Base-by-base conservation (phyloP, 2,888 invertebrate genomes). In the Euzophera pinguis region DNA sequence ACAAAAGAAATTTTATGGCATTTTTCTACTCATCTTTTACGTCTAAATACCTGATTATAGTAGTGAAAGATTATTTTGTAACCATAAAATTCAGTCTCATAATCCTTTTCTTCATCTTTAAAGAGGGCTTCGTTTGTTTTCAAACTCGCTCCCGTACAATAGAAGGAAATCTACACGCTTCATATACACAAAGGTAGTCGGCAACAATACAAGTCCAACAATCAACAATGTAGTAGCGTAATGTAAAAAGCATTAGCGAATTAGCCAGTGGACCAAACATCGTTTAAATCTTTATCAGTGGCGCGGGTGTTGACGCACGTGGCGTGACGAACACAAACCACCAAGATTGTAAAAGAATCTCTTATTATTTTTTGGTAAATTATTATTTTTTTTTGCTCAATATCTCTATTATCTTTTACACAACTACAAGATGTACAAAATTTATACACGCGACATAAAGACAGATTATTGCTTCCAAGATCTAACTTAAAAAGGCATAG, bases 221-320 rank as follows among this genome's bases (percentile, higher is more conserved):
- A 12, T 27, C 10, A 7, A 12, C 12, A 29, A 8, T 29, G 13
- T 29, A n/a, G n/a, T n/a, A 43, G 27, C 12, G 12, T 27, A 32
- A 32, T 32, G 32, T 32, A 45, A 45, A 45, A 45, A 32, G 32
- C 13, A 45, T 45, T 16, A 43, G 45, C 34, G 32, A n/a, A 34
- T 45, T 45, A 41, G 41, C 9, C 7, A 16, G 16, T 16, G 1
- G 14, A 45, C 43, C 14, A 43, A 43, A 43, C 29, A 43, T 43
- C 13, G 38, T 38, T 38, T 12, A 32, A 3, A 32, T 32, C 27
- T 12, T 29, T 43, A 43, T 29, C 29, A 43, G 14, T 13, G 43
- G 43, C 0, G 4, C 29, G 9, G 29, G 4, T 29, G 29, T 13
- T 13, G 38, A 38, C 13, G 13, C 29, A 14, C 29, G 43, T 43